Evolutionary conservation across 2,888 invertebrate species (phyloP), one percentile per base, ranked within the genome.

Genomic region (Drosophila meridionalis): DNA sequence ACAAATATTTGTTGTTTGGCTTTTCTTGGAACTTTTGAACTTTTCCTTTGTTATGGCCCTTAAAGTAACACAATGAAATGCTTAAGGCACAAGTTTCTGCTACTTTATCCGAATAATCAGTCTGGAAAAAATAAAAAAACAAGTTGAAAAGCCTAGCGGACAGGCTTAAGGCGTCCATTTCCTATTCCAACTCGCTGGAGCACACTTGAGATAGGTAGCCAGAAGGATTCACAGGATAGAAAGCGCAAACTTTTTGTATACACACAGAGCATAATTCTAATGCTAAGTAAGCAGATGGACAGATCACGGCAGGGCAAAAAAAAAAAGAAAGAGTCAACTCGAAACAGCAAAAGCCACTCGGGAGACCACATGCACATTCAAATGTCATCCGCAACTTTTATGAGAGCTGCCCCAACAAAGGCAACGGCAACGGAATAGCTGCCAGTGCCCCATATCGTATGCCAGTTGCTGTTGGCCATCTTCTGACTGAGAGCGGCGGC

Each of bases 241-340:
- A 70, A 76, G 74, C 62, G 69, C 69, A 82, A 69, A 78, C 66
- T 57, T 73, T 65, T 62, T 71, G 53, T 84, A 20, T 9, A 40
- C 12, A 57, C 61, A 77, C 64, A 78, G 72, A 71, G 69, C 72
- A 86, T 89, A 78, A 86, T 89, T 83, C 78, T 73, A 73, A 52
- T 34, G 32, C 50, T 83, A 69, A 52, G 50, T 76, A 79, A 73
- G 85, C 90, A 77, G 71, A 68, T 74, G 36, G 38, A 8, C 53
- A 28, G 42, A 5, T 14, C 3, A 5, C 1, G 1, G 26, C 0
- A 8, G 6, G 56, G 71, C 66, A 53, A 69, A 40, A 56, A 57
- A 69, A 69, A 4, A 8, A 73, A 72, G 57, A 59, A 69, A 63
- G 11, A 77, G 57, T 61, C 50, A 70, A 68, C 64, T 74, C 56